Evolutionary conservation across 2,888 invertebrate genomes (phyloP).

Genomic region (Drosophila ezoana): DNA sequence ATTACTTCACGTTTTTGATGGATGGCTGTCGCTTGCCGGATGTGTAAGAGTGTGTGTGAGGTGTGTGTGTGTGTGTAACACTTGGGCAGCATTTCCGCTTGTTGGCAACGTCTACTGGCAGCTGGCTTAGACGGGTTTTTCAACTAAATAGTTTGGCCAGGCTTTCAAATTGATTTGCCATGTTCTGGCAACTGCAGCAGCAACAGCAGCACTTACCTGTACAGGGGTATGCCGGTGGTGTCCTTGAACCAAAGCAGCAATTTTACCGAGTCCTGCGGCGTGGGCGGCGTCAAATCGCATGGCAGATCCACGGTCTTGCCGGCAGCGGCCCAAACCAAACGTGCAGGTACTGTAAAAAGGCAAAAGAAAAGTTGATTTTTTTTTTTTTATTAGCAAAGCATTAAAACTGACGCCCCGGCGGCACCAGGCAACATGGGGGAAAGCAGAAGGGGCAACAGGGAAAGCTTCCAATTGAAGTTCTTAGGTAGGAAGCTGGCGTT

Average conservation of each 20-base stretch:
- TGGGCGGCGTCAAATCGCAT: slow-evolving; percentile 92
- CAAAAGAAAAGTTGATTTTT: slow-evolving; percentile 15
- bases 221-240: slow-evolving; percentile 92
- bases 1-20: slow-evolving; percentile 79
- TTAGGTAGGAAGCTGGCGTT: slow-evolving; percentile 51
- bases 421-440: background rate
- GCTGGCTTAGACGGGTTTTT: slow-evolving; percentile 10
- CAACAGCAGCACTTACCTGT: slow-evolving; percentile 88
- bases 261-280: slow-evolving; percentile 89
- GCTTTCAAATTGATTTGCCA: slow-evolving; percentile 49
- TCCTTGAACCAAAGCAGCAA: slow-evolving; percentile 97
- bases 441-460: background rate
- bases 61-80: slow-evolving; percentile 32
- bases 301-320: slow-evolving; percentile 92
- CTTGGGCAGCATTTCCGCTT: slow-evolving; percentile 55
- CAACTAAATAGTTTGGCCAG: slow-evolving; percentile 54
- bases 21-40: slow-evolving; percentile 60
- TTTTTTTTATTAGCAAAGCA: slow-evolving; percentile 61
- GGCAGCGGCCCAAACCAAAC: slow-evolving; percentile 90
- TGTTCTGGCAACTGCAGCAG: slow-evolving; percentile 7
- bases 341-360: slow-evolving; percentile 87
- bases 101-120: slow-evolving; percentile 32
- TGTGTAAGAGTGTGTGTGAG: slow-evolving; percentile 22
- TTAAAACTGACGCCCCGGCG: slow-evolving; percentile 19
- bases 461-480: slow-evolving; percentile 57